A percentile compares a stretch with the other conserved stretches of the same genome.
These are phyloP conservation scores for Sebastes miniatus DNA, from an alignment of 2,797 vertebrate genomes.

Conservation along the genomic window DNA sequence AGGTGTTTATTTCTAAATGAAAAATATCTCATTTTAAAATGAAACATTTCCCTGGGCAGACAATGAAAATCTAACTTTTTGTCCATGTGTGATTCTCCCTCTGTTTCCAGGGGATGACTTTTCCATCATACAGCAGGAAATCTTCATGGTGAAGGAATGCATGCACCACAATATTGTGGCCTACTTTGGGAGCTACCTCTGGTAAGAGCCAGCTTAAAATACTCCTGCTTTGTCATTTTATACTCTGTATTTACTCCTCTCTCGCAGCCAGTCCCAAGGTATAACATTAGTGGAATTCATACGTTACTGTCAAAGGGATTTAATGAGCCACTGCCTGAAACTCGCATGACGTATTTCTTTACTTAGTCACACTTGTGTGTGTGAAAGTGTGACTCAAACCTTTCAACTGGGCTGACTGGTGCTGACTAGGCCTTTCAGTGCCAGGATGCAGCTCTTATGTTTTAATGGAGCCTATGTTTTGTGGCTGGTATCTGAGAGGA, in stretches of 20 bases:
- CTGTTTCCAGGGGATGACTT: slow-evolving; percentile 95
- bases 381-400: slow-evolving; percentile 59
- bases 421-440: slow-evolving; percentile 36
- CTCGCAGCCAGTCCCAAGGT: neutral
- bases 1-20: slow-evolving; percentile 16
- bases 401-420: slow-evolving; percentile 23
- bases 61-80: slow-evolving; percentile 23
- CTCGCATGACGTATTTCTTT: slow-evolving; percentile 32
- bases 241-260: neutral
- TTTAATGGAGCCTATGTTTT: slow-evolving; percentile 48
- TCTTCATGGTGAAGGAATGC: slow-evolving; percentile 99
- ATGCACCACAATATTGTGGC: slow-evolving; percentile 98
- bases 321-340: slow-evolving; percentile 24
- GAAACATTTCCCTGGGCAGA: neutral
- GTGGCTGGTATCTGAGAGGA: slow-evolving; percentile 59
- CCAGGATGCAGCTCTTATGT: slow-evolving; percentile 41
- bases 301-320: slow-evolving; percentile 9
- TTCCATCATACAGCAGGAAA: slow-evolving; percentile 98
- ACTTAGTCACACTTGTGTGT: slow-evolving; percentile 39
- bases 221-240: slow-evolving; percentile 37
- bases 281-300: slow-evolving; percentile 25
- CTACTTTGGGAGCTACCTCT: slow-evolving; percentile 99
- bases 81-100: slow-evolving; percentile 50
- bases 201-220: slow-evolving; percentile 81
- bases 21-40: slow-evolving; percentile 17